A percentile compares a stretch with the other conserved stretches of the same genome.
These are phyloP conservation scores for Dreissena polymorpha DNA, from an alignment of 1,140 invertebrate species.

Conservation along the genomic window DNA sequence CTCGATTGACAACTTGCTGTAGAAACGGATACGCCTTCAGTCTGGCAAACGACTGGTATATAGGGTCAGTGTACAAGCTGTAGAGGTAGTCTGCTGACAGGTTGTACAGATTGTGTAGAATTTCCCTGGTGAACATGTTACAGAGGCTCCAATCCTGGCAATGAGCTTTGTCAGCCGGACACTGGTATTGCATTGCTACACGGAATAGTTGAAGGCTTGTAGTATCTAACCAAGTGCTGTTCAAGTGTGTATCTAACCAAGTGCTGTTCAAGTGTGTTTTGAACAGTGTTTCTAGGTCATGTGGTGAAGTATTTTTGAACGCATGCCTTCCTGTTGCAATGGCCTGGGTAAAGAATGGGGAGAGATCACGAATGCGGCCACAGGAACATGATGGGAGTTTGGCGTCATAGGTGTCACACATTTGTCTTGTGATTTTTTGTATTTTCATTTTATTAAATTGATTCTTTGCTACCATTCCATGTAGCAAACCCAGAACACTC, in stretches of 20 bases:
- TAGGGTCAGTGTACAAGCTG: conserved; percentile 4
- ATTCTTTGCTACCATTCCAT: conserved; percentile 23
- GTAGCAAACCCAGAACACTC: conserved; percentile 31
- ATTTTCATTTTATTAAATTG: conserved; percentile 38
- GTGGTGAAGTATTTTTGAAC: conserved; percentile 29
- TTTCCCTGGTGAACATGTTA: neutral
- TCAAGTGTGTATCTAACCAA: too few relatives aligned
- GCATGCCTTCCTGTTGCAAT: conserved; percentile 11
- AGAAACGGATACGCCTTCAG: conserved; percentile 38
- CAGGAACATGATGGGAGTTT: conserved; percentile 26
- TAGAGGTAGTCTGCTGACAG: neutral
- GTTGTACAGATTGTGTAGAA: neutral
- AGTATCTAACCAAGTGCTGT: neutral
- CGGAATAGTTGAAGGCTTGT: conserved; percentile 13
- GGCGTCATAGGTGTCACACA: conserved; percentile 21
- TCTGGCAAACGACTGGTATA: conserved; percentile 15
- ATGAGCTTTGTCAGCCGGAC: neutral
- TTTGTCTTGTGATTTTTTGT: conserved; percentile 23
- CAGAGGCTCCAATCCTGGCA: neutral
- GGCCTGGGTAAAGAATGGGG: conserved; percentile 26
- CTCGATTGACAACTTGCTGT: conserved; percentile 14
- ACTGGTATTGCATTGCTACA: conserved; percentile 25
- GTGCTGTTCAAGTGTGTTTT: neutral
- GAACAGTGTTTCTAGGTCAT: neutral
- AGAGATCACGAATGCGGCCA: conserved; percentile 9